phyloP scores from a whole-genome alignment of 2,113 vertebrate species.

The Diglossa brunneiventris region DNA sequence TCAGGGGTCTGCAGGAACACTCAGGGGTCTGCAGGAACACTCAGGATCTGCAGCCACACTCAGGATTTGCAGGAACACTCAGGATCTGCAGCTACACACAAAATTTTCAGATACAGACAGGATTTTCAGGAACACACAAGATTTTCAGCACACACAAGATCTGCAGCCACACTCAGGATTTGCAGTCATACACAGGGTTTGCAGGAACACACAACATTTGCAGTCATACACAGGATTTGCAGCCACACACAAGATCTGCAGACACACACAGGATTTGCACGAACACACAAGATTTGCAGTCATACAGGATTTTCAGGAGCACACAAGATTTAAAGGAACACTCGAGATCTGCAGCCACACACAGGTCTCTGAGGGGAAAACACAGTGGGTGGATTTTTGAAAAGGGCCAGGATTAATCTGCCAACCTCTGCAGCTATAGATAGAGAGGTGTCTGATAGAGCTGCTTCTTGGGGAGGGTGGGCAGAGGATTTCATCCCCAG shows the following conservation, averaged over 20 bases:
- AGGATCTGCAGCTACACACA: no score
- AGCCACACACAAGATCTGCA: background rate
- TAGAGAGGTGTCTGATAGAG: background rate
- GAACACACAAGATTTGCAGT: no score
- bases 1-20: background rate
- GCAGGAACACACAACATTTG: no score
- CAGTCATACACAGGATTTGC: accelerated
- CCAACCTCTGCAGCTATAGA: constrained; percentile 6
- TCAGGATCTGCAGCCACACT: no score
- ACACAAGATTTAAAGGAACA: background rate
- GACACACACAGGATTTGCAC: background rate
- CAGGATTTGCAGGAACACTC: no score
- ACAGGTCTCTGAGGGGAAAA: background rate
- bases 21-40: background rate
- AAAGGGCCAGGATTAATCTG: background rate
- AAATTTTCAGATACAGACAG: no score
- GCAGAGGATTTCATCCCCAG: background rate
- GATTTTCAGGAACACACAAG: no score
- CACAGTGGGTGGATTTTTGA: background rate
- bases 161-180: no score
- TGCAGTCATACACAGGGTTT: background rate
- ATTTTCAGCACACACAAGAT: no score
- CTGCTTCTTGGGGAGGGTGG: background rate
- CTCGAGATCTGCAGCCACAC: background rate
- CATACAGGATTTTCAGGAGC: background rate